phyloP scores from a whole-genome alignment of 2,888 invertebrate species.

The Lasiommata megera region DNA sequence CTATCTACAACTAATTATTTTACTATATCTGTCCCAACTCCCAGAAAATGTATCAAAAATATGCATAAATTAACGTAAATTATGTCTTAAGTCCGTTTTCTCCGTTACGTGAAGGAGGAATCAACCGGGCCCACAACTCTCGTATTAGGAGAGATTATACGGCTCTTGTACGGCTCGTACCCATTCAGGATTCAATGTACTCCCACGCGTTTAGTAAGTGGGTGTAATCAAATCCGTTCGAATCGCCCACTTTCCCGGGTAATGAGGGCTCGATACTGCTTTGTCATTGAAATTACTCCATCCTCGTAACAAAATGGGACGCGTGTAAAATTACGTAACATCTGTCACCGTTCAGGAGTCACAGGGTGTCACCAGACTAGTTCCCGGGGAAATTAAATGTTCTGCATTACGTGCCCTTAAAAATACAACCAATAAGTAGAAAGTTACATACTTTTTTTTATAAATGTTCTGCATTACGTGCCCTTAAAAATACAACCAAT shows the following conservation, averaged over 20 bases:
- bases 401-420: neutral
- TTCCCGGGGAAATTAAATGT: neutral
- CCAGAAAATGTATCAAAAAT: too few relatives aligned
- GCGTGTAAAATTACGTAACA: constrained; percentile 42
- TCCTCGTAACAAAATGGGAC: constrained; percentile 42
- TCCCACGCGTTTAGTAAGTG: constrained; percentile 10
- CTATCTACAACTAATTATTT: too few relatives aligned
- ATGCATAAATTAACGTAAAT: too few relatives aligned
- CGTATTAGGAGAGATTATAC: too few relatives aligned
- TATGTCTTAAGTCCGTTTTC: too few relatives aligned
- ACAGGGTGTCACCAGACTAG: constrained; percentile 33
- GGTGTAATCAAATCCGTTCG: constrained; percentile 9
- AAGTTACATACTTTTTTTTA: too few relatives aligned
- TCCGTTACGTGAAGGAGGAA: too few relatives aligned
- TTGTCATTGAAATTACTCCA: constrained; percentile 44
- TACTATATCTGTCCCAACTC: too few relatives aligned
- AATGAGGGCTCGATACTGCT: constrained; percentile 27
- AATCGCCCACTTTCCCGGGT: constrained; percentile 11
- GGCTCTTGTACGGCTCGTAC: neutral
- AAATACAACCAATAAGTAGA: neutral
- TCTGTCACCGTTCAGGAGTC: constrained; percentile 39
- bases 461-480: neutral
- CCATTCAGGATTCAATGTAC: constrained; percentile 3
- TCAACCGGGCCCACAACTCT: too few relatives aligned
- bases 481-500: neutral